Conservation (phyloP, 2,888 invertebrate species). For the Polietes domitor region DNA sequence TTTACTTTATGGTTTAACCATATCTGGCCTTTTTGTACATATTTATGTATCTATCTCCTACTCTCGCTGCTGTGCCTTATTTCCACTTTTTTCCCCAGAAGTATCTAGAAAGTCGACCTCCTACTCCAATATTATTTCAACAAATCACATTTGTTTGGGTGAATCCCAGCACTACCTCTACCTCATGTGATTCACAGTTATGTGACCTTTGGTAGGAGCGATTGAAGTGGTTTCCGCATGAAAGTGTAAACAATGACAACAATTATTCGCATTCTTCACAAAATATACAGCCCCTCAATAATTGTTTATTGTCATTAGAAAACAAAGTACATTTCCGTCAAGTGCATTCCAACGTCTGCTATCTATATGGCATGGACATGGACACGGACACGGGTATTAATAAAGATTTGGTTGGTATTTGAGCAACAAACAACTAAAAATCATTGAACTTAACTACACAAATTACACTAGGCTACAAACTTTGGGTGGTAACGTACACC, state of each 20-base stretch:
- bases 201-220: background rate
- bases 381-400: background rate
- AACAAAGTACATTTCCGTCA: background rate
- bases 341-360: background rate
- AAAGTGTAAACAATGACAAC: background rate
- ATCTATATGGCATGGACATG: background rate
- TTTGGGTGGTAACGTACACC: too few species aligned
- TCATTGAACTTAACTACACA: background rate
- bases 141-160: too few species aligned
- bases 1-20: too few species aligned
- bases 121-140: too few species aligned
- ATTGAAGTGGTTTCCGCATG: background rate
- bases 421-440: background rate
- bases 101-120: too few species aligned
- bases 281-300: background rate
- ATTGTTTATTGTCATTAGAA: constrained; percentile 1
- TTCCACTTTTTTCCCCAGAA: too few species aligned
- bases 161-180: too few species aligned
- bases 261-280: background rate
- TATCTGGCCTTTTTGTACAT: too few species aligned
- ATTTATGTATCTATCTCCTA: too few species aligned
- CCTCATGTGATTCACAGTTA: background rate
- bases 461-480: background rate
- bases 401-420: too few species aligned
- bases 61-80: too few species aligned